Conservation (phyloP, 2,113 vertebrate species). For the Trematocara nigrifrons region DNA sequence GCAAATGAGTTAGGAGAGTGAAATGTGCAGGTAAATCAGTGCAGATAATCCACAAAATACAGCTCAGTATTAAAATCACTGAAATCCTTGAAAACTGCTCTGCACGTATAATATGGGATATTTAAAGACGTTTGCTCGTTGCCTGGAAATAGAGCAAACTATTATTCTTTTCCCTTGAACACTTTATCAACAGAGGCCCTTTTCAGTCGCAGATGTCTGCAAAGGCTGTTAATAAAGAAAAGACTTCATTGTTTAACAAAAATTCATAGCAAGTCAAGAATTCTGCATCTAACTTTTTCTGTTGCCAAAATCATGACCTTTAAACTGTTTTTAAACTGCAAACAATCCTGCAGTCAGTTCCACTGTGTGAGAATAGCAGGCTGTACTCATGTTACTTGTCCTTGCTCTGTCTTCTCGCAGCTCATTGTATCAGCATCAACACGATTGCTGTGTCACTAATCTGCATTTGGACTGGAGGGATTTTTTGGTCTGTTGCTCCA, state of each 20-base stretch:
- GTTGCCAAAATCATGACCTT: constrained; percentile 16
- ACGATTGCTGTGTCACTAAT: constrained; percentile 73
- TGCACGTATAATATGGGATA: not conserved
- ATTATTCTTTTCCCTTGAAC: not conserved
- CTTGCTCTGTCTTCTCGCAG: constrained; percentile 56
- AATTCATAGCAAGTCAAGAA: constrained; percentile 56
- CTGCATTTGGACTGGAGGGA: constrained; percentile 80
- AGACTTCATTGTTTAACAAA: constrained; percentile 56
- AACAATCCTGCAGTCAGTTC: not conserved
- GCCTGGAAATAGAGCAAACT: not conserved
- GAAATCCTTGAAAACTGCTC: not conserved
- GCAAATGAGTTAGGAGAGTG: not conserved
- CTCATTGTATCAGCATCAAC: constrained; percentile 75
- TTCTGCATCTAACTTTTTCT: constrained; percentile 40
- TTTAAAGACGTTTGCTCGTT: not conserved
- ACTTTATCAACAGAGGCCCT: constrained; percentile 45
- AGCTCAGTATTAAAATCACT: not conserved
- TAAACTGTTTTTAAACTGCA: constrained; percentile 6
- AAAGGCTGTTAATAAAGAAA: constrained; percentile 40
- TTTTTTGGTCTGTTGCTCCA: constrained; percentile 84
- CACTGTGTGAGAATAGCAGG: not conserved
- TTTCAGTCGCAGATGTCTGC: constrained; percentile 40
- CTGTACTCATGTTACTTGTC: not conserved
- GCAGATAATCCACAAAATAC: not conserved
- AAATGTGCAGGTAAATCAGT: not conserved